Conservation (phyloP, 2,888 invertebrate genomes). For the Drosophila nigricruria region DNA sequence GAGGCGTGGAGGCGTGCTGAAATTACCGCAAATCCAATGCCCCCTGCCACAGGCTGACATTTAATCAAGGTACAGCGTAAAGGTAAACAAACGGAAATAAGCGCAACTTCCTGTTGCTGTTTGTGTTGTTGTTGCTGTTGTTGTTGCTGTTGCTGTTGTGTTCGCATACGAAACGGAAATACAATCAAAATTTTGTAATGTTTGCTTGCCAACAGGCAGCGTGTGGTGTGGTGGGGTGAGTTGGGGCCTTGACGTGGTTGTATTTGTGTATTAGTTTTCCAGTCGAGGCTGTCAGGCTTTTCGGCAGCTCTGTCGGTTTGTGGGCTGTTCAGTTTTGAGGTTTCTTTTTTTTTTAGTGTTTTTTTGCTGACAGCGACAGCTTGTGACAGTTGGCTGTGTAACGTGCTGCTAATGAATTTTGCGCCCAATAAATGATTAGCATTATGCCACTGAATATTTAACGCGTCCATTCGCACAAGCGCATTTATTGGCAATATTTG, state of each 20-base stretch:
- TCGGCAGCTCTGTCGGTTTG: constrained; percentile 25
- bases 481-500: constrained; percentile 66
- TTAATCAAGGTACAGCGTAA: constrained; percentile 76
- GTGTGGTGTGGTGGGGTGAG: too few species aligned
- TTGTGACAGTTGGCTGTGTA: constrained; percentile 59
- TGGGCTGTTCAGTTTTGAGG: constrained; percentile 2
- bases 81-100: constrained; percentile 81
- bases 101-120: constrained; percentile 79
- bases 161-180: constrained; percentile 78
- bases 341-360: neutral
- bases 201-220: constrained; percentile 60
- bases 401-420: constrained; percentile 69
- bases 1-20: neutral
- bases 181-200: constrained; percentile 81
- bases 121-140: constrained; percentile 55
- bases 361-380: constrained; percentile 27
- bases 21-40: constrained; percentile 42
- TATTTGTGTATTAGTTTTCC: constrained; percentile 53
- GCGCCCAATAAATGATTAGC: constrained; percentile 76
- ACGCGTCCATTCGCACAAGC: constrained; percentile 49
- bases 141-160: constrained; percentile 25
- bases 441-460: constrained; percentile 74
- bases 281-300: constrained; percentile 25
- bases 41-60: constrained; percentile 64
- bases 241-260: neutral